Percentiles rank a stretch among this genome's conserved stretches.
phyloP scores from a whole-genome alignment of 2,797 vertebrate genomes.

The Pangasius macronema region DNA sequence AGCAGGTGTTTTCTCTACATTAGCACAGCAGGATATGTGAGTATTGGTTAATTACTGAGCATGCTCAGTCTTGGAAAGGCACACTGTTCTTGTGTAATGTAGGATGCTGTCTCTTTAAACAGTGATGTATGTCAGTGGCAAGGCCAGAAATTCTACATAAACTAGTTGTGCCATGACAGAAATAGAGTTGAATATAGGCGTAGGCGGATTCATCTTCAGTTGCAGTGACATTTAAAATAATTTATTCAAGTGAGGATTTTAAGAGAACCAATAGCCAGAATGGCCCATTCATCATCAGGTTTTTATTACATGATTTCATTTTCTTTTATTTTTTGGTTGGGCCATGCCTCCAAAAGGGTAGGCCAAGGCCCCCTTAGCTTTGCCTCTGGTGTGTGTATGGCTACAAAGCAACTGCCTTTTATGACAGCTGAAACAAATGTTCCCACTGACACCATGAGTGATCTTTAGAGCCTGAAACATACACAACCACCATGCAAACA shows the following conservation, averaged over 20 bases:
- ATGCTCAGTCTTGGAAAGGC: background rate
- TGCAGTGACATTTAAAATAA: background rate
- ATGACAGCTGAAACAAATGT: background rate
- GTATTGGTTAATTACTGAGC: constrained; percentile 17
- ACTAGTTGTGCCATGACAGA: background rate
- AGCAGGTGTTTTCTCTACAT: constrained; percentile 21
- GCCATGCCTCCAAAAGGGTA: too few relatives aligned
- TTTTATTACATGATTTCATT: too few relatives aligned
- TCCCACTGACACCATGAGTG: background rate
- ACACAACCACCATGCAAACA: background rate
- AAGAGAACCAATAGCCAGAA: background rate
- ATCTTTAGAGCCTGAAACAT: background rate
- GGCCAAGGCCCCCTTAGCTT: too few relatives aligned
- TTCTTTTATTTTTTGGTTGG: too few relatives aligned
- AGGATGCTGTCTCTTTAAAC: background rate
- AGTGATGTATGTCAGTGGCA: background rate
- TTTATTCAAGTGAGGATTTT: background rate
- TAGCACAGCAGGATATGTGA: constrained; percentile 3
- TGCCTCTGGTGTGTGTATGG: too few relatives aligned
- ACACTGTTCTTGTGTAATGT: background rate
- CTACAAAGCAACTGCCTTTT: background rate
- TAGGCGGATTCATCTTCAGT: background rate
- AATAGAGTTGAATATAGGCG: background rate
- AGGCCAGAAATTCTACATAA: too few relatives aligned
- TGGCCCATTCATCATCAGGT: too few relatives aligned